Evolutionary conservation across 2,113 vertebrate species (phyloP).

Genomic region (Hemibagrus wyckioides): DNA sequence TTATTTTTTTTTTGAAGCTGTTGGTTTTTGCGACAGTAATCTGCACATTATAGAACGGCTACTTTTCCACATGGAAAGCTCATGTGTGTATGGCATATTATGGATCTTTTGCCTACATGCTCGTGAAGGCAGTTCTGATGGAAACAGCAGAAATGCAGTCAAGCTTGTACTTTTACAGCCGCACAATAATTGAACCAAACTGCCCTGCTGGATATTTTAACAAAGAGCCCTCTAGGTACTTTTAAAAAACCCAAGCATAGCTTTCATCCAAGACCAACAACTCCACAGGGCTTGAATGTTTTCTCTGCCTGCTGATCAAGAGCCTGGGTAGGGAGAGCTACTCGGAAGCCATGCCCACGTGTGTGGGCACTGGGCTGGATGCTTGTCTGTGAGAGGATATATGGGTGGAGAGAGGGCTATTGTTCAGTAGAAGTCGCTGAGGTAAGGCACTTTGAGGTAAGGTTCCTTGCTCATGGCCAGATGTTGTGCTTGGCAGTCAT

Average conservation of each 20-base stretch:
- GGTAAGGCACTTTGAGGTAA: conserved; percentile 52
- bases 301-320: conserved; percentile 59
- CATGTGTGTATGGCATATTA: conserved; percentile 27
- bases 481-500: conserved; percentile 61
- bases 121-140: conserved; percentile 46
- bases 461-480: conserved; percentile 46
- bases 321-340: conserved; percentile 47
- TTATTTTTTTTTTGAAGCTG: conserved; percentile 48
- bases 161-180: conserved; percentile 25
- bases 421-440: conserved; percentile 61
- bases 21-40: conserved; percentile 44
- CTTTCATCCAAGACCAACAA: conserved; percentile 64
- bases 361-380: background rate
- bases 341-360: conserved; percentile 33
- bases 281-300: conserved; percentile 55
- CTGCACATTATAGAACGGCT: too few relatives aligned
- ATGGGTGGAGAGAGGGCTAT: conserved; percentile 56
- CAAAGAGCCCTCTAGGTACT: conserved; percentile 21
- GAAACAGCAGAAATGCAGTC: conserved; percentile 28
- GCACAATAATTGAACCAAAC: conserved; percentile 30
- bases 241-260: conserved; percentile 59
- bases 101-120: conserved; percentile 35
- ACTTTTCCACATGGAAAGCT: conserved; percentile 44
- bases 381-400: background rate
- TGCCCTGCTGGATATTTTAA: conserved; percentile 52